phyloP scores from a whole-genome alignment of 2,113 vertebrate genomes.

The Oxyura jamaicensis region DNA sequence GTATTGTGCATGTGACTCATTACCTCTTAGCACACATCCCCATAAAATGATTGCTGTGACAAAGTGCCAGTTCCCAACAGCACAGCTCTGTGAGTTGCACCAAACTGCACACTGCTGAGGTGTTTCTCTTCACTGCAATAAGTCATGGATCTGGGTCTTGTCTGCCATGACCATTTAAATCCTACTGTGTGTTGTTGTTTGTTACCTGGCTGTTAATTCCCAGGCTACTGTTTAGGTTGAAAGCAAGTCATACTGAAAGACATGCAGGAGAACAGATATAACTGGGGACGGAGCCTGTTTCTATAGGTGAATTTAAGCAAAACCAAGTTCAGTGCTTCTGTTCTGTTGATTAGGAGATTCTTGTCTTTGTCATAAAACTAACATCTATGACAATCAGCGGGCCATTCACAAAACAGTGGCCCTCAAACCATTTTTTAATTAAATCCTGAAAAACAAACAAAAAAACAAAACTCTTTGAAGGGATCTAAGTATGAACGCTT shows the following conservation, averaged over 20 bases:
- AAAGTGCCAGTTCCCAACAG: not conserved
- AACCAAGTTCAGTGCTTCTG: not conserved
- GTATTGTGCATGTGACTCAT: not conserved
- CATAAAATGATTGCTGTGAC: not conserved
- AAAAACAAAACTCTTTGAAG: not conserved
- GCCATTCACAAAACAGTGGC: not conserved
- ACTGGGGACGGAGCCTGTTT: not conserved
- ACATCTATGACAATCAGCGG: not conserved
- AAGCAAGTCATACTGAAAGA: not conserved
- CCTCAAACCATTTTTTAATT: not conserved
- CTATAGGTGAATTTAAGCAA: not conserved
- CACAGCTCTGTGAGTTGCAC: fast-evolving
- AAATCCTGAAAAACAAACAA: not conserved
- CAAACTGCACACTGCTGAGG: not conserved
- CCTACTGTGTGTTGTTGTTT: not conserved
- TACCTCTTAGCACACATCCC: not conserved
- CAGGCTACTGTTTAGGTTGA: not conserved
- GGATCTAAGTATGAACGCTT: not conserved
- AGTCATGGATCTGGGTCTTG: not conserved
- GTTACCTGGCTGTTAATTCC: not conserved
- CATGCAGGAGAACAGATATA: not conserved
- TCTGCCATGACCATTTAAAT: not conserved
- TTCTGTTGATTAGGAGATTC: not conserved
- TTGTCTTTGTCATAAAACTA: not conserved
- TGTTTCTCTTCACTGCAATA: not conserved